Evolutionary conservation across 2,797 vertebrate genomes (phyloP).

Genomic region (Chaetodon trifasciatus): DNA sequence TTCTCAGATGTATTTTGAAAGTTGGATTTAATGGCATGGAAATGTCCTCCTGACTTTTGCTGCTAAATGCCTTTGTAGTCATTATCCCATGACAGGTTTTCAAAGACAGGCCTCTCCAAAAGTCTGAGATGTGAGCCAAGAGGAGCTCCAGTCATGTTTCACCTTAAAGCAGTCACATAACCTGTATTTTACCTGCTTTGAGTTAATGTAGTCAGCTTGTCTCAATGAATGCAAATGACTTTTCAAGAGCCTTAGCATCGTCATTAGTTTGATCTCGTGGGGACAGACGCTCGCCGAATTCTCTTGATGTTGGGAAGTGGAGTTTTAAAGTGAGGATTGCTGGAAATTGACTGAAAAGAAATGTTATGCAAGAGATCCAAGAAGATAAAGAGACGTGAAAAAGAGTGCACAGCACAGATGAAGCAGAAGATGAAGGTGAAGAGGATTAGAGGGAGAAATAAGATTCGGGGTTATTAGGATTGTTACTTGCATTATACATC

Average conservation of each 20-base stretch:
- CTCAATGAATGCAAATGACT: slow-evolving; percentile 41
- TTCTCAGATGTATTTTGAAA: slow-evolving; percentile 2
- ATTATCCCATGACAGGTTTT: slow-evolving; percentile 39
- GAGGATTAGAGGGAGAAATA: slow-evolving; percentile 23
- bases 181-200: slow-evolving; percentile 48
- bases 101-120: slow-evolving; percentile 33
- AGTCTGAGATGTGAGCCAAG: slow-evolving; percentile 21
- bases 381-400: slow-evolving; percentile 16
- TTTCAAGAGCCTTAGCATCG: slow-evolving; percentile 40
- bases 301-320: slow-evolving; percentile 11
- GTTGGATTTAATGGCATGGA: slow-evolving; percentile 40
- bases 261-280: slow-evolving; percentile 52
- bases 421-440: slow-evolving; percentile 15
- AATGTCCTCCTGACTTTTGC: slow-evolving; percentile 34
- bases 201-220: slow-evolving; percentile 54
- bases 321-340: slow-evolving; percentile 30
- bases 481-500: slow-evolving; percentile 59
- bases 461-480: slow-evolving; percentile 20
- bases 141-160: slow-evolving; percentile 33
- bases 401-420: not conserved
- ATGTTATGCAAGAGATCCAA: slow-evolving; percentile 6
- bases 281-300: slow-evolving; percentile 11
- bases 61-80: slow-evolving; percentile 29
- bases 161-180: slow-evolving; percentile 55
- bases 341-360: slow-evolving; percentile 34